A percentile compares a stretch with the other conserved stretches of the same genome.
These are phyloP conservation scores for Rhyacichthys aspro DNA, from an alignment of 2,797 vertebrate species.

Conservation along the genomic window DNA sequence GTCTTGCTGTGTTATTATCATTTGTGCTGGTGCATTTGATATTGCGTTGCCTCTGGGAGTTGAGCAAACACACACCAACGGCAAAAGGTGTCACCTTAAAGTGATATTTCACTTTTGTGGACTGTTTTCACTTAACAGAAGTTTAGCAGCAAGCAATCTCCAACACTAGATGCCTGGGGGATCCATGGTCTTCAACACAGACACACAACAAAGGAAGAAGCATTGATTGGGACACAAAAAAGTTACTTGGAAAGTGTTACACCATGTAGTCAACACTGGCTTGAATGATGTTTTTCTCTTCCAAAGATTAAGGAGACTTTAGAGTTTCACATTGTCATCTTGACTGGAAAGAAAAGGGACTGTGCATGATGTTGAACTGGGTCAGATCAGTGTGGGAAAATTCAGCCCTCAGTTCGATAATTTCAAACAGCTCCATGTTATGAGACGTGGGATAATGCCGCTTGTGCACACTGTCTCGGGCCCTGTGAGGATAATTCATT, in stretches of 20 bases:
- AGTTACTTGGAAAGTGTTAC: constrained; percentile 18
- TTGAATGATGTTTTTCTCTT: constrained; percentile 47
- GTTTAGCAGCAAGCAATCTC: constrained; percentile 59
- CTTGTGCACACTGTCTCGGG: constrained; percentile 73
- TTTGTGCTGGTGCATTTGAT: constrained; percentile 83
- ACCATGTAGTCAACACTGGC: constrained; percentile 22
- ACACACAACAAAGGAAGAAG: constrained; percentile 15
- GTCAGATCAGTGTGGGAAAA: constrained; percentile 78
- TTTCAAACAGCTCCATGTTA: constrained; percentile 76
- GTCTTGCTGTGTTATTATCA: constrained; percentile 82
- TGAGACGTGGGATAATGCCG: constrained; percentile 78
- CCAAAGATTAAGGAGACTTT: constrained; percentile 46
- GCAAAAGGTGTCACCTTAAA: constrained; percentile 63
- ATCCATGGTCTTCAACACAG: constrained; percentile 13
- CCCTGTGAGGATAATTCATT: constrained; percentile 81
- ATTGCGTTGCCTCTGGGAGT: constrained; percentile 57
- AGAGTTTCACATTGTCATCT: constrained; percentile 58
- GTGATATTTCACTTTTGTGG: constrained; percentile 68
- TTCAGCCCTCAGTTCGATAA: constrained; percentile 74
- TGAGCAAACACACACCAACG: constrained; percentile 71
- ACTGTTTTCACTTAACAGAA: constrained; percentile 70
- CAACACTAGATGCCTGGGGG: constrained; percentile 50
- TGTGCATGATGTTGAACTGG: constrained; percentile 57
- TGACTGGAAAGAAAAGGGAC: constrained; percentile 54
- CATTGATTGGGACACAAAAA: constrained; percentile 47